Percentiles rank a stretch among this genome's conserved stretches.
Evolutionary conservation across 2,888 invertebrate species (phyloP).

Genomic region (Holacanthella duospinosa): DNA sequence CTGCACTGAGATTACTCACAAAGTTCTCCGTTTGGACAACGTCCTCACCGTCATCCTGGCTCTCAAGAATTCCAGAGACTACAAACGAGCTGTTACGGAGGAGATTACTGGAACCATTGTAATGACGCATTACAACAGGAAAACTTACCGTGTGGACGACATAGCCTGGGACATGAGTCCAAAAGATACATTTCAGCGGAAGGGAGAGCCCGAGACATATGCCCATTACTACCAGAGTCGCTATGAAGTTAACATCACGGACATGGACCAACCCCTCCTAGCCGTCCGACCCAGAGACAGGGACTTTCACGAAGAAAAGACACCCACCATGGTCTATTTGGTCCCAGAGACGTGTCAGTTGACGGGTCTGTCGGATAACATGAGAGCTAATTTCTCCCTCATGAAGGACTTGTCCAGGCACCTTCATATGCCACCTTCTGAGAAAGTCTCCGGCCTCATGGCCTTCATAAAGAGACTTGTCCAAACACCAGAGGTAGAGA

Average conservation of each 20-base stretch:
- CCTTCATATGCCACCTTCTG: slow-evolving; percentile 69
- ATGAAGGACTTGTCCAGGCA: slow-evolving; percentile 74
- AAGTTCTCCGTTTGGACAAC: slow-evolving; percentile 68
- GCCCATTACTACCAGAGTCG: slow-evolving; percentile 23
- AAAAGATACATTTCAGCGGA: slow-evolving; percentile 51
- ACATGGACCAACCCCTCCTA: slow-evolving; percentile 40
- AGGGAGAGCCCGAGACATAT: slow-evolving; percentile 15
- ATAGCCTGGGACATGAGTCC: slow-evolving; percentile 68
- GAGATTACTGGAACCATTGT: slow-evolving; percentile 51
- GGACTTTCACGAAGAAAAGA: slow-evolving; percentile 64
- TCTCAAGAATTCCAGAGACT: background rate
- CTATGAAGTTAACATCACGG: slow-evolving; percentile 40
- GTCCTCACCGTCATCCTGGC: slow-evolving; percentile 51
- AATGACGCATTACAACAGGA: slow-evolving; percentile 81
- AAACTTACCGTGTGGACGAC: slow-evolving; percentile 74
- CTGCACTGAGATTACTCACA: slow-evolving; percentile 68
- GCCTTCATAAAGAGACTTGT: slow-evolving; percentile 47
- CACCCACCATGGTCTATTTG: slow-evolving; percentile 57
- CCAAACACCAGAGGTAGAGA: slow-evolving; percentile 66
- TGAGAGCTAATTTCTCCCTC: slow-evolving; percentile 65
- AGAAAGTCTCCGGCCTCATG: slow-evolving; percentile 57
- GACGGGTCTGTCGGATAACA: slow-evolving; percentile 76
- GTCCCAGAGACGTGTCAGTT: slow-evolving; percentile 83
- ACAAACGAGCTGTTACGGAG: slow-evolving; percentile 41
- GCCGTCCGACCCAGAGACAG: slow-evolving; percentile 49